phyloP scores from a whole-genome alignment of 64 coral and sea anemone genomes.

The Montipora sp. region DNA sequence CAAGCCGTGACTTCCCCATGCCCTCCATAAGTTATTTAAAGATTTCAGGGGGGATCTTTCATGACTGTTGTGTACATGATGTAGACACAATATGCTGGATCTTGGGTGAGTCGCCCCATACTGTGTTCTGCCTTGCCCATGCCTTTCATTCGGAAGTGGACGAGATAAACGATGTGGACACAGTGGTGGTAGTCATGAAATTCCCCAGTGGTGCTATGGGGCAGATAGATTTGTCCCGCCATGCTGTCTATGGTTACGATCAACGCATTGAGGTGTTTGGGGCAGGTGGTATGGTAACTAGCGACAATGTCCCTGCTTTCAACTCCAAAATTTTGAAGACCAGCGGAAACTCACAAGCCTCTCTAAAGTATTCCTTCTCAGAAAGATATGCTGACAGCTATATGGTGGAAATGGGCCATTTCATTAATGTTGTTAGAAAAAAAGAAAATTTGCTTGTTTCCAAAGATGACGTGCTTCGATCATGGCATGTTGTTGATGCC shows the following conservation, averaged over 20 bases:
- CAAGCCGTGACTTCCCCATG: slow-evolving; percentile 81
- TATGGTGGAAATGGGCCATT: slow-evolving; percentile 58
- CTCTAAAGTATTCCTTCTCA: slow-evolving; percentile 57
- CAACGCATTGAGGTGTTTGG: slow-evolving; percentile 92
- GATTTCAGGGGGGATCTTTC: slow-evolving; percentile 84
- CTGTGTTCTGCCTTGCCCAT: slow-evolving; percentile 77
- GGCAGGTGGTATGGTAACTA: slow-evolving; percentile 79
- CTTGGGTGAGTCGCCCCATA: slow-evolving; percentile 66
- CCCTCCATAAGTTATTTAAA: slow-evolving; percentile 71
- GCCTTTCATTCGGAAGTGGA: slow-evolving; percentile 70
- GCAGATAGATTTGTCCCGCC: slow-evolving; percentile 80
- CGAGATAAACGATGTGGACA: slow-evolving; percentile 78
- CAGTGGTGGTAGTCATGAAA: slow-evolving; percentile 79
- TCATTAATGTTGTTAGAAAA: slow-evolving; percentile 74
- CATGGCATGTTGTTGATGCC: slow-evolving; percentile 60
- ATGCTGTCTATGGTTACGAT: slow-evolving; percentile 84
- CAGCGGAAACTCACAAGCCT: slow-evolving; percentile 1
- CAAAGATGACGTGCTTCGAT: slow-evolving; percentile 60
- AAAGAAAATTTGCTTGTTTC: slow-evolving; percentile 64
- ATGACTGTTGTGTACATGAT: slow-evolving; percentile 90
- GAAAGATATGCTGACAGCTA: slow-evolving; percentile 80
- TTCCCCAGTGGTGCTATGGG: slow-evolving; percentile 91
- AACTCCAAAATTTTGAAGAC: slow-evolving; percentile 28
- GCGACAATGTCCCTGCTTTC: slow-evolving; percentile 54
- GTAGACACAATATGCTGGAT: slow-evolving; percentile 81